These are phyloP conservation scores for Nyctibius grandis DNA, from an alignment of 2,797 vertebrate species.

Conservation along the genomic window DNA sequence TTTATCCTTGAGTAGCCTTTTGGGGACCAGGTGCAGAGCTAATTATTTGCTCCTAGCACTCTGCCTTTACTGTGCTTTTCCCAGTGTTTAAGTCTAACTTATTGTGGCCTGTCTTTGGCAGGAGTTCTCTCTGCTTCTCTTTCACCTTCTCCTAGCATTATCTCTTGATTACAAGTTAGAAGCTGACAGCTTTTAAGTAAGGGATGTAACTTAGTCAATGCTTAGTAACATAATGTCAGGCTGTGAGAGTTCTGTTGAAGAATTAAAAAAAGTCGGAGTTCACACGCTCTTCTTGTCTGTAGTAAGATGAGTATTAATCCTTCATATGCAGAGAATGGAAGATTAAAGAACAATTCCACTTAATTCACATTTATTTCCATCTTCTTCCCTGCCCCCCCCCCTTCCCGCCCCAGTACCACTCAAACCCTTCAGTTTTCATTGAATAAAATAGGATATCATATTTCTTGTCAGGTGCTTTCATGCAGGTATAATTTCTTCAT, in stretches of 20 bases:
- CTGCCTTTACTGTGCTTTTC: neutral
- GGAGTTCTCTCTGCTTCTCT: neutral
- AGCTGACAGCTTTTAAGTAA: conserved; percentile 13
- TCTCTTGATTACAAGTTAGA: neutral
- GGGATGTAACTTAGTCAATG: neutral
- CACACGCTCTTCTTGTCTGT: neutral
- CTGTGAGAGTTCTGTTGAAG: neutral
- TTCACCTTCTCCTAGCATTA: neutral
- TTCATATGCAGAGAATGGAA: neutral
- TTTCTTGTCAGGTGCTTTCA: neutral
- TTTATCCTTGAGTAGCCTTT: neutral
- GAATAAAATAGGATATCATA: neutral
- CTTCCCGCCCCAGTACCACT: neutral
- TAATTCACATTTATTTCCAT: neutral
- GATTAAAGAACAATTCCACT: neutral
- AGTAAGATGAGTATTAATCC: neutral
- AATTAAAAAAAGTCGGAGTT: neutral
- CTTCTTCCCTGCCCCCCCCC: neutral
- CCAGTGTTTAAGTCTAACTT: neutral
- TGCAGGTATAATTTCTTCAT: neutral
- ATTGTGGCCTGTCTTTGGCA: neutral
- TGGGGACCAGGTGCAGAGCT: neutral
- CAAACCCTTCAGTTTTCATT: neutral
- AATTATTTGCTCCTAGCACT: neutral
- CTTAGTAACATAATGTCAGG: neutral